These are phyloP conservation scores for Corythoichthys haematopterus DNA, from an alignment of 2,113 vertebrate species.

Conservation along the genomic window DNA sequence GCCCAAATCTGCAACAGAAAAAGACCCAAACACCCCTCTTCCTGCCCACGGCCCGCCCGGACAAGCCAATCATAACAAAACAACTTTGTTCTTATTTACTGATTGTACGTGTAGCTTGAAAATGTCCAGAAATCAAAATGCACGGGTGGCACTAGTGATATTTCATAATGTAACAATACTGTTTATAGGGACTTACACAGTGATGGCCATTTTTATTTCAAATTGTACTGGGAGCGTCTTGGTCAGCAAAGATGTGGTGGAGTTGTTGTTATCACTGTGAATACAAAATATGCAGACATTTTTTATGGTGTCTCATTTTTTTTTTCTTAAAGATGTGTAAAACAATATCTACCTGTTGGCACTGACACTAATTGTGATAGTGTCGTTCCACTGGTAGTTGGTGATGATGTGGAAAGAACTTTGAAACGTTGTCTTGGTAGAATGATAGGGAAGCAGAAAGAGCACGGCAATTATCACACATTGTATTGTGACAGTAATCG, in stretches of 20 bases:
- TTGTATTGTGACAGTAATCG: no score
- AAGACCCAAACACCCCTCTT: no score
- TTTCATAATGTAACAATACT: background rate
- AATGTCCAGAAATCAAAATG: background rate
- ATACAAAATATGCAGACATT: constrained; percentile 2
- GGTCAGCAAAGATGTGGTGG: constrained; percentile 18
- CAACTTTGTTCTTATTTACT: no score
- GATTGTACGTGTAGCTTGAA: background rate
- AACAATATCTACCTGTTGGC: constrained; percentile 54
- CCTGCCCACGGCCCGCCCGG: no score
- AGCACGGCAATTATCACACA: no score
- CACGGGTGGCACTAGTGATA: background rate
- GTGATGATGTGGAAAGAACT: constrained; percentile 35
- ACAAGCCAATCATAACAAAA: no score
- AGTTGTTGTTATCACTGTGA: constrained; percentile 64
- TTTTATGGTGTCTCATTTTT: background rate
- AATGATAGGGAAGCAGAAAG: background rate
- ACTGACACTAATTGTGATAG: constrained; percentile 42
- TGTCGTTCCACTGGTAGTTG: constrained; percentile 50
- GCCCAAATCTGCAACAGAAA: no score
- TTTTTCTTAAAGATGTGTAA: background rate
- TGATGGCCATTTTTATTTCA: constrained; percentile 54
- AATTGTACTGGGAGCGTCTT: constrained; percentile 53
- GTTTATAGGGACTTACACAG: constrained; percentile 51
- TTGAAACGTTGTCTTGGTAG: constrained; percentile 47